phyloP scores from a whole-genome alignment of 92 coral and sea anemone species.

The Phenganax stokvisi region DNA sequence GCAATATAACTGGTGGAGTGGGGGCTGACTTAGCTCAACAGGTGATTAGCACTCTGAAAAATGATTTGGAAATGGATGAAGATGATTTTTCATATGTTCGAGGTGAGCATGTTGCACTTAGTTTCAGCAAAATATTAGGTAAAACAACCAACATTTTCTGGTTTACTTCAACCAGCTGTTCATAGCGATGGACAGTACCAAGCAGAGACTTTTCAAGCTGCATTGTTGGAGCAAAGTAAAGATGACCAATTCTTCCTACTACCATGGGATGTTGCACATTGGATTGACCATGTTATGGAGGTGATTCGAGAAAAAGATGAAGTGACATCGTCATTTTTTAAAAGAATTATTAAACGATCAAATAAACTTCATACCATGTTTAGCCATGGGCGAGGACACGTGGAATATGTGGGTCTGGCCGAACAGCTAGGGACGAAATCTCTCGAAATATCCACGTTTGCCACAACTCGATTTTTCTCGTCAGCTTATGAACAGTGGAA shows the following conservation, averaged over 20 bases:
- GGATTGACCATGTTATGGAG: conserved; percentile 10
- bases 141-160: not conserved
- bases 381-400: conserved; percentile 5
- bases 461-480: conserved; percentile 26
- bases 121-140: no score
- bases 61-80: not conserved
- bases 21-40: conserved; percentile 1
- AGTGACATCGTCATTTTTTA: not conserved
- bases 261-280: conserved; percentile 17
- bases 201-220: conserved; percentile 9
- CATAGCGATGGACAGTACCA: conserved; percentile 10
- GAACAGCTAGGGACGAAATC: not conserved
- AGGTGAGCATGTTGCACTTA: not conserved
- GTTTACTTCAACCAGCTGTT: not conserved
- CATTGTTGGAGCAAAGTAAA: not conserved
- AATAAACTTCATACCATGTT: not conserved
- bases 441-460: conserved; percentile 1
- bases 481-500: conserved; percentile 22
- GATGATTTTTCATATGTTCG: conserved; percentile 10
- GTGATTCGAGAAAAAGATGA: not conserved
- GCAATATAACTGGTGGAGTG: conserved; percentile 1
- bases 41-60: not conserved
- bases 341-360: conserved; percentile 8
- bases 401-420: conserved; percentile 1
- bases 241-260: not conserved